phyloP scores from a whole-genome alignment of 2,797 vertebrate species.

The Cetoscarus ocellatus region DNA sequence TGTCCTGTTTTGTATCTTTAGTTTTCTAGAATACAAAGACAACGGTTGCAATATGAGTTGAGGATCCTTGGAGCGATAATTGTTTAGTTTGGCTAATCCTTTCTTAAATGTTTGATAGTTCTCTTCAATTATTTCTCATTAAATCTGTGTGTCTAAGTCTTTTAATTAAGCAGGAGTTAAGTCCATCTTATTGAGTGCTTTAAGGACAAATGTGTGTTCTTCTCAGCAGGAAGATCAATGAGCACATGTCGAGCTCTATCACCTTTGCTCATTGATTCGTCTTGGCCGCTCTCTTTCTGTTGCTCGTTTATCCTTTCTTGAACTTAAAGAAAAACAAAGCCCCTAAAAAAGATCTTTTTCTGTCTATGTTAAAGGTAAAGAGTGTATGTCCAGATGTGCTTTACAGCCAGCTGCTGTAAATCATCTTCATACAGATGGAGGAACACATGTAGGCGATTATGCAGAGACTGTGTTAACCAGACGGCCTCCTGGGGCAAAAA shows the following conservation, averaged over 20 bases:
- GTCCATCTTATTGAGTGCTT: not conserved
- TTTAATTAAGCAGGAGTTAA: not conserved
- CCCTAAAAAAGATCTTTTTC: not conserved
- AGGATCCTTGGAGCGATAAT: too few relatives aligned
- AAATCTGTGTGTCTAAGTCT: not conserved
- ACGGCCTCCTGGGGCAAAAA: not conserved
- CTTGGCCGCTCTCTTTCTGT: not conserved
- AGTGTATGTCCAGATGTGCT: slow-evolving; percentile 2
- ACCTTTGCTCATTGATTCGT: not conserved
- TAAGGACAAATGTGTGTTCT: not conserved
- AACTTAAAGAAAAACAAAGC: not conserved
- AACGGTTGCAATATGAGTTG: too few relatives aligned
- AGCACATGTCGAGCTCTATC: not conserved
- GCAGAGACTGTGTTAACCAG: not conserved
- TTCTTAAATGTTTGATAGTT: too few relatives aligned
- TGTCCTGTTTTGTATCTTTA: too few relatives aligned
- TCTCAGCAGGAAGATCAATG: not conserved
- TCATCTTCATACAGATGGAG: slow-evolving; percentile 1
- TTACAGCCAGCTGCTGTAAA: slow-evolving; percentile 3
- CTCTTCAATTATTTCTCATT: not conserved
- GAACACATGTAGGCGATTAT: not conserved
- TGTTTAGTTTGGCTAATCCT: too few relatives aligned
- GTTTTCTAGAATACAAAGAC: too few relatives aligned
- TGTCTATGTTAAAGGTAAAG: not conserved
- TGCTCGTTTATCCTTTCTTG: not conserved